These are phyloP conservation scores for Austrofundulus limnaeus DNA, from an alignment of 2,113 vertebrate species.

Conservation along the genomic window DNA sequence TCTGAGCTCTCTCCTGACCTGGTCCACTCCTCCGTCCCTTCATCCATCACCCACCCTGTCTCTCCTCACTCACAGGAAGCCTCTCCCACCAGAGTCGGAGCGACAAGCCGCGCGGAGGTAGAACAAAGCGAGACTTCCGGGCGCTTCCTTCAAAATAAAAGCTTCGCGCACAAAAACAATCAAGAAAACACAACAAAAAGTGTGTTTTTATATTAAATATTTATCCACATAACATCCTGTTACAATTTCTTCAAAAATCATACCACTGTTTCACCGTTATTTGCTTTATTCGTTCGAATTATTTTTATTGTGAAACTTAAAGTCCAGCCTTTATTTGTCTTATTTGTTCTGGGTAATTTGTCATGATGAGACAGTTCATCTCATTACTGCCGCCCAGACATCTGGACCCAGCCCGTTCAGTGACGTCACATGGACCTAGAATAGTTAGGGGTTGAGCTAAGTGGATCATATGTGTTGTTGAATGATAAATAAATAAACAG, in stretches of 20 bases:
- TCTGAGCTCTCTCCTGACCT: slow-evolving; percentile 32
- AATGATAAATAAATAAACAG: too few species aligned
- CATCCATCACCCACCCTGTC: slow-evolving; percentile 51
- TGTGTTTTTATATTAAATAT: background rate
- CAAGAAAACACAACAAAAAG: background rate
- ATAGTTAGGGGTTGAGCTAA: slow-evolving; percentile 9
- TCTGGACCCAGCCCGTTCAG: slow-evolving; percentile 27
- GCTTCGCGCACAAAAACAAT: accelerated
- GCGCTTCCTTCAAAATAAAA: slow-evolving; percentile 58
- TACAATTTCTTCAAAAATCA: background rate
- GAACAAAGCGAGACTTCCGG: background rate
- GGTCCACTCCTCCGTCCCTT: slow-evolving; percentile 34
- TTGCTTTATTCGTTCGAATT: background rate
- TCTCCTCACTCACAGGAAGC: slow-evolving; percentile 16
- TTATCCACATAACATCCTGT: background rate
- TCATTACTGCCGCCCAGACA: slow-evolving; percentile 3
- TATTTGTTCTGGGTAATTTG: background rate
- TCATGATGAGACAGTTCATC: slow-evolving; percentile 21
- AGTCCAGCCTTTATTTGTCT: background rate
- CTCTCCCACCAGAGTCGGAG: background rate
- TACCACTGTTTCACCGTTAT: background rate
- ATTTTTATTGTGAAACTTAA: background rate
- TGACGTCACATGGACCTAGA: slow-evolving; percentile 52
- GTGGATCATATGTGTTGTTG: too few species aligned
- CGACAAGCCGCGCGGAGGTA: background rate